phyloP scores from a whole-genome alignment of 2,113 vertebrate species.

The Amazona guildingii region DNA sequence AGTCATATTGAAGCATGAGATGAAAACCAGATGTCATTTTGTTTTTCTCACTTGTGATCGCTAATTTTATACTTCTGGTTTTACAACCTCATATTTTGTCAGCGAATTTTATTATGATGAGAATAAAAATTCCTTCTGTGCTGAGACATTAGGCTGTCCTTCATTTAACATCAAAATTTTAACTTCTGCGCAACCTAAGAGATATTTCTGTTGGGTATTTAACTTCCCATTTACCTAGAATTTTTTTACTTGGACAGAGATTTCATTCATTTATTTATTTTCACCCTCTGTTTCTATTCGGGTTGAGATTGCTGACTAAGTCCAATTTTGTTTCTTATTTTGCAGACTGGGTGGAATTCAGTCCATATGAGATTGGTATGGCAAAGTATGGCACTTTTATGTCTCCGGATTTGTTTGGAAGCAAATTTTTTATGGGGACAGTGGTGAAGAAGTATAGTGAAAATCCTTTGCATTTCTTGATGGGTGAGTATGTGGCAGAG shows the following conservation, averaged over 20 bases:
- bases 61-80: neutral
- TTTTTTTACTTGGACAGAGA: neutral
- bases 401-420: conserved; percentile 93
- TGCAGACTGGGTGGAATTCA: conserved; percentile 98
- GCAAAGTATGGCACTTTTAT: conserved; percentile 98
- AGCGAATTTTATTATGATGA: neutral
- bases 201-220: neutral
- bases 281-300: neutral
- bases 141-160: neutral
- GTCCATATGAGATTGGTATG: conserved; percentile 97
- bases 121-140: neutral
- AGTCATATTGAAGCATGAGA: neutral
- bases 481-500: conserved; percentile 83
- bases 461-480: conserved; percentile 96
- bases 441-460: conserved; percentile 90
- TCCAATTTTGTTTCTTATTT: neutral
- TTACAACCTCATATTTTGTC: neutral
- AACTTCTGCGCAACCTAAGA: neutral
- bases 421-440: conserved; percentile 98
- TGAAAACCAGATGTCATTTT: neutral
- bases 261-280: neutral
- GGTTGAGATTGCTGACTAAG: neutral
- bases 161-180: neutral
- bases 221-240: neutral
- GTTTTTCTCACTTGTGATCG: neutral